Conservation (phyloP, 2,113 vertebrate genomes). For the Apus apus region DNA sequence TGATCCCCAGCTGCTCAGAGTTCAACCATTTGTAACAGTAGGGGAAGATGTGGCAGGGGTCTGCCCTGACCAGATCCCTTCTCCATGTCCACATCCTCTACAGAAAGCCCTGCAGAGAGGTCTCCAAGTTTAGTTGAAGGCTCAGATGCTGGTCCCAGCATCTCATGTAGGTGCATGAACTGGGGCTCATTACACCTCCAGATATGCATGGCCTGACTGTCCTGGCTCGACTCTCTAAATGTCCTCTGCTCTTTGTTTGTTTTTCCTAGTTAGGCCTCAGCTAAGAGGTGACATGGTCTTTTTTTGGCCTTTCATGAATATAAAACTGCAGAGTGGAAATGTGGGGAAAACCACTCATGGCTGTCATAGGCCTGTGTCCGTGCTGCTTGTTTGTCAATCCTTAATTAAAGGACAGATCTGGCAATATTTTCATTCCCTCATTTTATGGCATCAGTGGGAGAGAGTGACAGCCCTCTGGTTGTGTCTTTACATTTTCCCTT, state of each 20-base stretch:
- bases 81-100: too few species aligned
- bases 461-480: neutral
- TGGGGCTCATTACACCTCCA: neutral
- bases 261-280: neutral
- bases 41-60: neutral
- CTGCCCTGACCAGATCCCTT: neutral
- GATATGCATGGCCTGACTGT: neutral
- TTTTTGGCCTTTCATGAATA: neutral
- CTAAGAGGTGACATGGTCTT: neutral
- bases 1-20: neutral
- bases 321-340: neutral
- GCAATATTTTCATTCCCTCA: neutral
- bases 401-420: neutral
- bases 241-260: neutral
- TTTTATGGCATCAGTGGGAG: neutral
- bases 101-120: neutral
- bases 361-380: neutral
- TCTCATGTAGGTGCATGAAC: fast-evolving
- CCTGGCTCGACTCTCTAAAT: neutral
- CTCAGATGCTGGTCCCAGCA: fast-evolving
- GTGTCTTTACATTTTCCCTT: neutral
- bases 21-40: neutral
- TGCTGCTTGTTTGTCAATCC: neutral
- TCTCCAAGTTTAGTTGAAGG: neutral
- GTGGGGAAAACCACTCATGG: neutral